These are phyloP conservation scores for Rhynchonycteris naso DNA, from an alignment of 2,797 vertebrate species.

Conservation along the genomic window DNA sequence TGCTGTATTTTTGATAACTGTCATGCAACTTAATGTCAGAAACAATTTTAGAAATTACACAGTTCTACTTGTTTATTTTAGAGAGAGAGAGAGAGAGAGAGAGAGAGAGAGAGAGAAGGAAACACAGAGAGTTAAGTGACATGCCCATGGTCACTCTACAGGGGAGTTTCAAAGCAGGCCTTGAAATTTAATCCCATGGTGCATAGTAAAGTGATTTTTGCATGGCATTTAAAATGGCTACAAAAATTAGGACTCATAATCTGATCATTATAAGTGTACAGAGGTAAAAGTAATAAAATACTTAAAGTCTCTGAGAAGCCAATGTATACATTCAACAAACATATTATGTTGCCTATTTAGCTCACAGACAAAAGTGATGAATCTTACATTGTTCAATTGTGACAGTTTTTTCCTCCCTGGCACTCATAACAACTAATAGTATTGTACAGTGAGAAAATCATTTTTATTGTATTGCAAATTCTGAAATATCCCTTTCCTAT, in stretches of 20 bases:
- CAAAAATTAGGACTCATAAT: background rate
- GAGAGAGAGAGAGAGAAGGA: background rate
- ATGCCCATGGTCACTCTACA: background rate
- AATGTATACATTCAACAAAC: background rate
- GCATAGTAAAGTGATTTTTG: background rate
- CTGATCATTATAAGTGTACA: background rate
- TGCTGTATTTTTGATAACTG: background rate
- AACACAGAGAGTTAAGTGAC: background rate
- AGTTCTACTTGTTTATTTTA: background rate
- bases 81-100: background rate
- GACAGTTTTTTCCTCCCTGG: background rate
- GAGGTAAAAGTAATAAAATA: background rate
- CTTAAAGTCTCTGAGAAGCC: background rate
- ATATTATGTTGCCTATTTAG: background rate
- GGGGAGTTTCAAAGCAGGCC: background rate
- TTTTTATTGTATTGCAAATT: conserved; percentile 44
- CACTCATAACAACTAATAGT: background rate
- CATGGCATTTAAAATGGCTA: background rate
- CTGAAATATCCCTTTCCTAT: background rate
- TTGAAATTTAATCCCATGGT: background rate
- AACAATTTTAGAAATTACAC: background rate
- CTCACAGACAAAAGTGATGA: background rate
- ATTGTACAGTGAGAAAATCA: background rate
- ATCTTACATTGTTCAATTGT: background rate
- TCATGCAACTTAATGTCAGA: background rate